Conservation (phyloP, 2,797 vertebrate species). For the Pseudochromis fuscus region DNA sequence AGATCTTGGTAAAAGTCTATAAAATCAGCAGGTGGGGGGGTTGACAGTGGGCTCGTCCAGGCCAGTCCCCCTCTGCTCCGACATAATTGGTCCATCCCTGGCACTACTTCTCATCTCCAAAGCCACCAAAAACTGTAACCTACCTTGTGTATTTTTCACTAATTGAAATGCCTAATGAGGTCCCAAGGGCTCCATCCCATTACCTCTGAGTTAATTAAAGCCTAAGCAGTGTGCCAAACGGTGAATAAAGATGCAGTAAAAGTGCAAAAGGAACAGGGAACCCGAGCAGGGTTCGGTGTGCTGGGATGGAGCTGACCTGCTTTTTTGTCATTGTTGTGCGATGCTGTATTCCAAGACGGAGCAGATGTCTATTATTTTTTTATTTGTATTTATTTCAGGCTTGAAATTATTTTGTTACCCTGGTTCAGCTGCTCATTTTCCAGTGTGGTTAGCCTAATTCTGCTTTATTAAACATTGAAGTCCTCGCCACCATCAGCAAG, state of each 20-base stretch:
- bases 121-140: conserved; percentile 85
- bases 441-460: conserved; percentile 81
- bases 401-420: conserved; percentile 72
- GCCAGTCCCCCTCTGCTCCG: conserved; percentile 40
- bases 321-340: conserved; percentile 84
- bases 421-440: conserved; percentile 76
- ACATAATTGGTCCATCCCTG: conserved; percentile 81
- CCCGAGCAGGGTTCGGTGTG: conserved; percentile 52
- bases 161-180: conserved; percentile 94
- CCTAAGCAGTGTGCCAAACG: conserved; percentile 81
- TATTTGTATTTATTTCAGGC: conserved; percentile 83
- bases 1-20: conserved; percentile 17
- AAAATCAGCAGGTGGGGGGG: conserved; percentile 26
- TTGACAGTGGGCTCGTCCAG: conserved; percentile 52
- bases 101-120: conserved; percentile 78
- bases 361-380: conserved; percentile 86
- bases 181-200: conserved; percentile 89
- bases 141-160: conserved; percentile 86
- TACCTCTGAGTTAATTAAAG: conserved; percentile 88
- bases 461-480: conserved; percentile 84
- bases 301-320: conserved; percentile 77
- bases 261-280: conserved; percentile 71
- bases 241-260: conserved; percentile 85
- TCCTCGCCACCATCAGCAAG: conserved; percentile 59
- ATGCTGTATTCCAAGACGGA: conserved; percentile 75